Evolutionary conservation across 2,888 invertebrate species (phyloP), one percentile per base, ranked within the genome.

Genomic region (Sialis lutaria): DNA sequence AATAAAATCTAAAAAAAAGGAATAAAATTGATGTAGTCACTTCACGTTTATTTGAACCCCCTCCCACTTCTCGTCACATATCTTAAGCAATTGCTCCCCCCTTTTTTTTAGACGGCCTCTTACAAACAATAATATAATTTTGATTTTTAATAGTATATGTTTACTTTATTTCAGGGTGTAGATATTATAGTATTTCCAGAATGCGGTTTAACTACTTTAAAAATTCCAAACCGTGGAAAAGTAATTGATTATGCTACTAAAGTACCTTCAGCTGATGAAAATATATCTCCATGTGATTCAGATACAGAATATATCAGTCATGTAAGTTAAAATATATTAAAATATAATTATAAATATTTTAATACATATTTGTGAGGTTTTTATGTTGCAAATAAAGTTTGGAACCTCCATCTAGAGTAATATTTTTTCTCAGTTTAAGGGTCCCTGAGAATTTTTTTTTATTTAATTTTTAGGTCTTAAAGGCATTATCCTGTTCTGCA

Each of bases 121-220:
- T n/a, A n/a, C n/a, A n/a, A n/a, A n/a, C n/a, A n/a, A n/a, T n/a
- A 22, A 22, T 22, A 22, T 22, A 22, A 2, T 22, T 22, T 22
- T 4, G 22, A 4, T 22, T 22, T 22, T 22, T 22, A 22, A 22
- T 33, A 33, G 10, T 31, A 22, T 13, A 33, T 45, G n/a, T 30
- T 39, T 33, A 33, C 32, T 42, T 35, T 34, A 30, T 51, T 59
- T n/a, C 56, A 74, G 74, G 58, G 60, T 6, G 69, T 61, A 0
- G 71, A 75, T 51, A 74, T 76, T 12, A 61, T 75, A 13, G 72
- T 75, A n/a, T 75, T 75, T 51, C 75, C 76, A 0, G 75, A 75
- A 57, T 57, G 50, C 44, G 63, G 61, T 4, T 34, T 64, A 48
- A 58, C 62, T 4, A 53, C 53, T 4, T 10, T 51, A 3, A 51